These are phyloP conservation scores for Piprites chloris DNA, from an alignment of 2,113 vertebrate genomes.

Conservation along the genomic window DNA sequence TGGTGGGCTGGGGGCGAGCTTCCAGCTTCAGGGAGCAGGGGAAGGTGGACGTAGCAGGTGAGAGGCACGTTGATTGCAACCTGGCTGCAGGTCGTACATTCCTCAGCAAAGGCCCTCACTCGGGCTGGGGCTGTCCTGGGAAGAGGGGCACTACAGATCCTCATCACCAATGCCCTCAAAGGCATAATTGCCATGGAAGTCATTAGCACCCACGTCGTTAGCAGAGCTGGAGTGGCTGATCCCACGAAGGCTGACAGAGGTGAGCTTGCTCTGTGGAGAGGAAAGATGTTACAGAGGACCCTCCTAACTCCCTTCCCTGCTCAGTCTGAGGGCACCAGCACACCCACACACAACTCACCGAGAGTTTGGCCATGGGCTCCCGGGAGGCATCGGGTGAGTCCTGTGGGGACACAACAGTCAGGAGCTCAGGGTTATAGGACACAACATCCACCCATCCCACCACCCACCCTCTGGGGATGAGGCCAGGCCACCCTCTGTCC, in stretches of 20 bases:
- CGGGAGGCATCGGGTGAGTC: slow-evolving; percentile 89
- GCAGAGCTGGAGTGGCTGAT: slow-evolving; percentile 90
- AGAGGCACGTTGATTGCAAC: slow-evolving; percentile 50
- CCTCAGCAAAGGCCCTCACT: slow-evolving; percentile 23
- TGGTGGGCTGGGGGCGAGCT: not conserved
- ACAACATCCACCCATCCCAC: not conserved
- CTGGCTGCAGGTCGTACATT: slow-evolving; percentile 64
- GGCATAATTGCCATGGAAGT: slow-evolving; percentile 96
- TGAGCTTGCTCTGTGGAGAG: slow-evolving; percentile 88
- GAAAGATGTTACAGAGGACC: not conserved
- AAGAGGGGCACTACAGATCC: slow-evolving; percentile 82
- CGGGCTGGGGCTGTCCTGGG: not conserved
- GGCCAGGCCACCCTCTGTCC: not conserved
- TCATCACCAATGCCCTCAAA: slow-evolving; percentile 98
- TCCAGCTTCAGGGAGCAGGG: slow-evolving; percentile 22
- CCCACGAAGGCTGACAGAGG: slow-evolving; percentile 90
- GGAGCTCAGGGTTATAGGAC: not conserved
- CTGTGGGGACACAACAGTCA: slow-evolving; percentile 56
- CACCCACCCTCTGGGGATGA: accelerated
- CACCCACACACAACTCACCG: slow-evolving; percentile 77
- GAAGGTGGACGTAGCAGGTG: slow-evolving; percentile 15
- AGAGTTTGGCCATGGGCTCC: slow-evolving; percentile 91
- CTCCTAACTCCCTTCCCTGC: not conserved
- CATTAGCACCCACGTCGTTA: slow-evolving; percentile 84
- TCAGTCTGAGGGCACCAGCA: accelerated